Conservation (phyloP, 1,140 invertebrate species). For the Maniola jurtina region DNA sequence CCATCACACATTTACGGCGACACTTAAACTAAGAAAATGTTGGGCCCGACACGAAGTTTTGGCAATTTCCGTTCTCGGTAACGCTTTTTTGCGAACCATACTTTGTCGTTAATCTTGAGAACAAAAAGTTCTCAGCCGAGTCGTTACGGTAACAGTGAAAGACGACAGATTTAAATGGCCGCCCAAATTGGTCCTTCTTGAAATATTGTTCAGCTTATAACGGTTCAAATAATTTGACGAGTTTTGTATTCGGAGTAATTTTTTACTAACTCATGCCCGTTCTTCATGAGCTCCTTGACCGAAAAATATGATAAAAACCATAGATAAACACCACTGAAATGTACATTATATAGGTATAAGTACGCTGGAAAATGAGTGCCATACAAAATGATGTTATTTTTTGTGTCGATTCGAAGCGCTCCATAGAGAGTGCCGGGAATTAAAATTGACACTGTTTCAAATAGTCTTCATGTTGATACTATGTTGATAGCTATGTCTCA, state of each 20-base stretch:
- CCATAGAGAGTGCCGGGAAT: too few species aligned
- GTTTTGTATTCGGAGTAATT: background rate
- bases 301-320: background rate
- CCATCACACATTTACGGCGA: slow-evolving; percentile 76
- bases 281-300: background rate
- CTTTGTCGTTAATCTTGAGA: slow-evolving; percentile 73
- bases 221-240: slow-evolving; percentile 26
- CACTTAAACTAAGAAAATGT: slow-evolving; percentile 74
- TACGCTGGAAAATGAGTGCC: too few species aligned
- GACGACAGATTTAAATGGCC: slow-evolving; percentile 66
- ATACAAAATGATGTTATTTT: too few species aligned
- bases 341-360: too few species aligned
- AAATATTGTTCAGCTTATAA: slow-evolving; percentile 37
- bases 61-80: slow-evolving; percentile 72
- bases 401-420: too few species aligned
- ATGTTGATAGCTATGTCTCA: too few species aligned
- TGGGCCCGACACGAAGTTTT: slow-evolving; percentile 73
- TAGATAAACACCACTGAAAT: too few species aligned
- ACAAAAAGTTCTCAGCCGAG: slow-evolving; percentile 65
- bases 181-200: slow-evolving; percentile 45
- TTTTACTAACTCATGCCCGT: too few species aligned
- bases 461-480: too few species aligned
- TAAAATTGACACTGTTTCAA: too few species aligned
- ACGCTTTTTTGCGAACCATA: slow-evolving; percentile 69
- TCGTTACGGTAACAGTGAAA: slow-evolving; percentile 63